Evolutionary conservation across 2,888 invertebrate genomes (phyloP).

Genomic region (Aphidoletes aphidimyza): DNA sequence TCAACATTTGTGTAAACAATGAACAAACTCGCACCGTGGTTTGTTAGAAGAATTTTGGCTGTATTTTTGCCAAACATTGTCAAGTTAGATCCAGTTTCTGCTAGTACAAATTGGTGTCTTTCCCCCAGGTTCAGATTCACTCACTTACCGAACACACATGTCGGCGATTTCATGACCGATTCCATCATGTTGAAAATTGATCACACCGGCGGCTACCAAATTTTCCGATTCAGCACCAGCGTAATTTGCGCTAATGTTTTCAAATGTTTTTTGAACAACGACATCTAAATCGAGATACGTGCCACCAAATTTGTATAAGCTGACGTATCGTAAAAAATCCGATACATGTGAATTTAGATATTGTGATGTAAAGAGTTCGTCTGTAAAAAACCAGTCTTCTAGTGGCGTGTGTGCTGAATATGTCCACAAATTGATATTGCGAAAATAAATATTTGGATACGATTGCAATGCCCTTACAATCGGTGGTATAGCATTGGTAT

Average conservation of each 20-base stretch:
- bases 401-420: slow-evolving; percentile 64
- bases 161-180: slow-evolving; percentile 72
- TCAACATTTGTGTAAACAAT: too few relatives aligned
- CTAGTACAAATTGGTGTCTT: too few relatives aligned
- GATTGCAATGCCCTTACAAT: slow-evolving; percentile 61
- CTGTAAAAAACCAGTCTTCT: slow-evolving; percentile 63
- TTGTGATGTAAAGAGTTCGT: slow-evolving; percentile 60
- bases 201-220: slow-evolving; percentile 74
- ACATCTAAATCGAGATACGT: slow-evolving; percentile 82
- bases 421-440: slow-evolving; percentile 63
- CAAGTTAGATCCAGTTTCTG: too few relatives aligned
- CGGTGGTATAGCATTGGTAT: slow-evolving; percentile 56
- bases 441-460: slow-evolving; percentile 63
- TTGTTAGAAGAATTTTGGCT: too few relatives aligned
- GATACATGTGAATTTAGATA: slow-evolving; percentile 63
- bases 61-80: too few relatives aligned
- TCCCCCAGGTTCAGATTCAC: too few relatives aligned
- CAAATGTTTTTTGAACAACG: slow-evolving; percentile 72
- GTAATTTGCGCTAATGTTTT: slow-evolving; percentile 70
- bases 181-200: slow-evolving; percentile 70
- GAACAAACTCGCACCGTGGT: too few relatives aligned
- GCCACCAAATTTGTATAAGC: slow-evolving; percentile 79
- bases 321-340: slow-evolving; percentile 63
- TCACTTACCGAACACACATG: slow-evolving; percentile 67
- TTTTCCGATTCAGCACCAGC: slow-evolving; percentile 73